Base-by-base conservation (phyloP, 2,113 vertebrate species). In the Eonycteris spelaea region DNA sequence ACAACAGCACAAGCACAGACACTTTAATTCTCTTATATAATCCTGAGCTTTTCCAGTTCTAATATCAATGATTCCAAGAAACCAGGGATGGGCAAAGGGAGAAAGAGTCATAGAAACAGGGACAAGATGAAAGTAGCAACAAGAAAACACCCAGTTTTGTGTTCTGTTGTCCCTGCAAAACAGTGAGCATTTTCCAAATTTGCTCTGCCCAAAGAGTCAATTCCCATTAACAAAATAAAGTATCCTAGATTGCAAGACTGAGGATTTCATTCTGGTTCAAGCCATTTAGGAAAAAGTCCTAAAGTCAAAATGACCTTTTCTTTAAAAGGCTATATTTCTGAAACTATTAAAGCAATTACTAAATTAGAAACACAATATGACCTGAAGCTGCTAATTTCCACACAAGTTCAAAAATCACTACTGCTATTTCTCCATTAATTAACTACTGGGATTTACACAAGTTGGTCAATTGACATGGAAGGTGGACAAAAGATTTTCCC, bases 321-420 rank as follows among this genome's bases (percentile, higher is more conserved):
- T 79, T 97, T 93, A 73, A 96, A 96, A 94, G 70, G n/a, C 6
- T 97, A 80, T 84, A 91, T 91, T 90, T 89, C 38, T 80, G 93
- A 40, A 77, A 82, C 93, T 65, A 89, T 94, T 97, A 96, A 96
- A 95, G 91, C 35, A 74, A 86, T 91, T 68, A 88, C 65, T 82
- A 88, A 78, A 92, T 88, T 78, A 96, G 84, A 97, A 97, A 93
- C 48, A 77, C 3, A 1, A 51, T 78, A 85, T 6, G 13, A 88
- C 67, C 83, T 0, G 0, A 96, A 90, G 75, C 70, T 85, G 86
- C 22, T 78, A 51, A 86, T 30, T 2, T 91, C 88, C 73, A 94
- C 0, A 11, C 74, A 51, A 95, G 48, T 51, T 74, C 87, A 70
- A 87, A 97, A 97, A 75, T 13, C 73, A 21, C 51, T 35, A 63